A percentile compares a stretch with the other conserved stretches of the same genome.
Evolutionary conservation across 2,797 vertebrate species (phyloP).

Genomic region (Thunnus albacares): DNA sequence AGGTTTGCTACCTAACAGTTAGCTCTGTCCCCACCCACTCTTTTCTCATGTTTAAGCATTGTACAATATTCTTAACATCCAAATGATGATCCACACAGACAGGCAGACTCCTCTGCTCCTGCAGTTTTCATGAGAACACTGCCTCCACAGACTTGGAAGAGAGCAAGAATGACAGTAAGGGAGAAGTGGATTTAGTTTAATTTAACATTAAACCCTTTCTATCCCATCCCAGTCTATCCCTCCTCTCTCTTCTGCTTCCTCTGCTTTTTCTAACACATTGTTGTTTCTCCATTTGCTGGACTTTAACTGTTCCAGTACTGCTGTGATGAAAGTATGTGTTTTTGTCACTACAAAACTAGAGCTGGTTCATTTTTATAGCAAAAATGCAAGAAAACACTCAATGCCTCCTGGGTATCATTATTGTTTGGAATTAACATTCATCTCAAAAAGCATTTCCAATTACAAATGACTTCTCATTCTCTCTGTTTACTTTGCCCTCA

Average conservation of each 20-base stretch:
- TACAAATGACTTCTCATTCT: too few species aligned
- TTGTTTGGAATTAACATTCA: too few species aligned
- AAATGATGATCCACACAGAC: background rate
- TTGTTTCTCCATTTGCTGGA: background rate
- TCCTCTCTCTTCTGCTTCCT: background rate
- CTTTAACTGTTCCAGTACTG: background rate
- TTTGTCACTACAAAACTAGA: background rate
- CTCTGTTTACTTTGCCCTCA: background rate
- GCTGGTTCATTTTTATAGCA: too few species aligned
- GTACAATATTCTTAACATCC: background rate
- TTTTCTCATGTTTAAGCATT: background rate
- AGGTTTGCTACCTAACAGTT: background rate
- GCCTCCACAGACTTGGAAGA: background rate
- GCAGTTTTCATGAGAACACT: conserved; percentile 24
- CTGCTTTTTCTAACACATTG: background rate
- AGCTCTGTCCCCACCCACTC: background rate
- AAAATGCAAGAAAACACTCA: too few species aligned
- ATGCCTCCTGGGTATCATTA: too few species aligned
- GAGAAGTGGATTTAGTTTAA: background rate
- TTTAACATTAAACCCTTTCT: background rate
- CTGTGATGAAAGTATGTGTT: too few species aligned
- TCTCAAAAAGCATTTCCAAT: too few species aligned
- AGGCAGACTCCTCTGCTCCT: background rate
- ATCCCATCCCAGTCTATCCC: background rate
- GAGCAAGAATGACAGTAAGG: conserved; percentile 6